phyloP scores from a whole-genome alignment of 2,797 vertebrate genomes.

The Argyrosomus regius region DNA sequence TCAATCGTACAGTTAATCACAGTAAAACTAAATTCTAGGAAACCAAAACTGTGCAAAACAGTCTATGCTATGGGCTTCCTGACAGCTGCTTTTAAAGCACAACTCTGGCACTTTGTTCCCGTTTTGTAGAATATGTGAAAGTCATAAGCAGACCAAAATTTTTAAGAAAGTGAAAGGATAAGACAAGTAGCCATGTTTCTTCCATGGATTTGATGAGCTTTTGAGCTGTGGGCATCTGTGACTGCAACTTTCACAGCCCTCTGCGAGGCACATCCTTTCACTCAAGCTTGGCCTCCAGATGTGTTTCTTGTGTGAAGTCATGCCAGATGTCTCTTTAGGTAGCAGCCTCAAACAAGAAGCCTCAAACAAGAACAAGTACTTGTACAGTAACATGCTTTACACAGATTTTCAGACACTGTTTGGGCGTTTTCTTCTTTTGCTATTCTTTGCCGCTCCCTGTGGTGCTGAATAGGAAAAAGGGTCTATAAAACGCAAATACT shows the following conservation, averaged over 20 bases:
- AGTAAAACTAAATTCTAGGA: too few relatives aligned
- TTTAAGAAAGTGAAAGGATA: conserved; percentile 2
- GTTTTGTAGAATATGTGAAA: neutral
- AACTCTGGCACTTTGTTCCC: neutral
- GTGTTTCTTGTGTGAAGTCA: conserved; percentile 2
- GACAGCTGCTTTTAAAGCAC: neutral
- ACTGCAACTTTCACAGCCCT: conserved; percentile 1
- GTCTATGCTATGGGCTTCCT: neutral
- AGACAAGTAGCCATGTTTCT: conserved; percentile 9
- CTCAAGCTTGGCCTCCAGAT: conserved; percentile 11
- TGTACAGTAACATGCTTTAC: conserved; percentile 1
- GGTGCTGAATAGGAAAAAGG: neutral
- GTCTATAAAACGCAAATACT: neutral
- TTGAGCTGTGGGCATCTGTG: neutral
- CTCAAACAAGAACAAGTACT: neutral
- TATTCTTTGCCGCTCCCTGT: neutral
- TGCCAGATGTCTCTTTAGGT: neutral
- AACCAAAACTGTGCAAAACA: neutral
- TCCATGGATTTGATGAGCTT: conserved; percentile 8
- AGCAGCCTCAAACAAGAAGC: neutral
- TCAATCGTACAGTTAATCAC: neutral
- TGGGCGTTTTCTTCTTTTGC: neutral
- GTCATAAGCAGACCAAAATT: neutral
- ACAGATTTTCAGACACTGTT: conserved; percentile 1
- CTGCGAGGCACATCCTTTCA: neutral